These are phyloP conservation scores for Liolophura sinensis DNA, from an alignment of 1,140 invertebrate genomes.

Conservation along the genomic window DNA sequence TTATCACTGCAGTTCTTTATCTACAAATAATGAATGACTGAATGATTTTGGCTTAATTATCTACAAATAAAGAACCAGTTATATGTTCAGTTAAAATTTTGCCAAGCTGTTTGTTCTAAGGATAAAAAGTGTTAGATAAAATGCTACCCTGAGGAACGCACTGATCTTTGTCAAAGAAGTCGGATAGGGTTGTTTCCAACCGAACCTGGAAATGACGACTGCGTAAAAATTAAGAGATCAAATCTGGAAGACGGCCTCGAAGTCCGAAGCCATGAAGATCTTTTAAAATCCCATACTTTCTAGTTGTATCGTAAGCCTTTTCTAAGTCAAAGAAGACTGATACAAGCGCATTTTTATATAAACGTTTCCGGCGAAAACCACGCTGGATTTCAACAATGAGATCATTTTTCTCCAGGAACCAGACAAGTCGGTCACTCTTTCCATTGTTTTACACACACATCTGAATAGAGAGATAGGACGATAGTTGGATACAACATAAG, in stretches of 20 bases:
- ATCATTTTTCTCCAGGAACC: conserved; percentile 5
- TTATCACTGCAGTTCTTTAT: not conserved
- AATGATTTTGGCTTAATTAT: conserved; percentile 9
- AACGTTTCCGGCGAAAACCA: conserved; percentile 5
- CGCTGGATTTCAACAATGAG: conserved; percentile 8
- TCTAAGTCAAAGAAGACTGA: conserved; percentile 13
- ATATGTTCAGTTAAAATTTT: not conserved
- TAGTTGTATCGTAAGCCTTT: conserved; percentile 15
- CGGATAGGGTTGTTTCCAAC: conserved; percentile 8
- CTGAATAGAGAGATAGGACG: conserved; percentile 5
- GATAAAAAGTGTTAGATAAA: conserved; percentile 11
- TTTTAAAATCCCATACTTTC: conserved; percentile 16
- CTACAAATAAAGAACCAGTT: conserved; percentile 8
- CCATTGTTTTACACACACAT: conserved; percentile 12
- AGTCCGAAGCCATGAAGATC: conserved; percentile 6
- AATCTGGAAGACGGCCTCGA: conserved; percentile 6
- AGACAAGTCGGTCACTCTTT: conserved; percentile 10
- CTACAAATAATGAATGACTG: no score
- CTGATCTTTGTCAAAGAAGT: not conserved
- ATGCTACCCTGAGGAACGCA: conserved; percentile 12
- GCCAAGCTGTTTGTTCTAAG: conserved; percentile 11
- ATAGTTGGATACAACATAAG: conserved; percentile 1
- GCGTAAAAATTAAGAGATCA: conserved; percentile 9
- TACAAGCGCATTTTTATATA: conserved; percentile 7
- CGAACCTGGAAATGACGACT: conserved; percentile 10